Base-by-base conservation (phyloP, 23 tunicate genomes). In the Styela clava region DNA sequence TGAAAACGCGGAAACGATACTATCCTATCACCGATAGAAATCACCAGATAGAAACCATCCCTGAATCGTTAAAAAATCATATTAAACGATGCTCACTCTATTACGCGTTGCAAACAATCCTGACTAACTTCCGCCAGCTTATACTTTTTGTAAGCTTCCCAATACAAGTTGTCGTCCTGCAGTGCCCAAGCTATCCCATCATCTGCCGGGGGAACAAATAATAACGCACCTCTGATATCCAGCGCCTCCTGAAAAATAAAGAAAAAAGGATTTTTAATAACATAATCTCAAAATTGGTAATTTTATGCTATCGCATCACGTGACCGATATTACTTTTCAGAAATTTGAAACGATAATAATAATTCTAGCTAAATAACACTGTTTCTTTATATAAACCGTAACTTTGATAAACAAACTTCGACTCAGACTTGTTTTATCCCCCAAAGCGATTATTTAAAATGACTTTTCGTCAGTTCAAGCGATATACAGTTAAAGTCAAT, bases 131-230 rank as follows among this genome's bases (percentile, higher is more conserved):
- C 74, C 1, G 72, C 79, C 23, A 89, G 79, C 0, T 73, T 69
- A 68, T 84, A 61, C 61, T 85, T 89, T 37, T 81, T 83, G 70
- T 89, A 89, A 61, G 95, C 95, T 69, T 85, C 72, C 88, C 86
- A 80, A 79, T 89, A 89, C 19, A 88, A 88, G 1, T 81, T 88
- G 64, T 89, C 88, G 68, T 63, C 73, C 35, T 64, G 74, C 22
- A 81, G 81, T 56, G 86, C 79, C 95, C 88, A 85, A 23, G 88
- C 95, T 32, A 52, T n/a, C 1, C 95, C 95, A 68, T 89, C 95
- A 27, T 62, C 63, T 7, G 95, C 73, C 37, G 95, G 95, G 44
- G 88, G 88, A 16, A 85, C 83, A 74, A 89, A 89, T 78, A 89
- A 36, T 22, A 89, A 88, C 9, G 88, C 95, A 5, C 95, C 95